A percentile compares a stretch with the other conserved stretches of the same genome.
Conservation (phyloP, 2,888 invertebrate genomes). For the Phortica magna region DNA sequence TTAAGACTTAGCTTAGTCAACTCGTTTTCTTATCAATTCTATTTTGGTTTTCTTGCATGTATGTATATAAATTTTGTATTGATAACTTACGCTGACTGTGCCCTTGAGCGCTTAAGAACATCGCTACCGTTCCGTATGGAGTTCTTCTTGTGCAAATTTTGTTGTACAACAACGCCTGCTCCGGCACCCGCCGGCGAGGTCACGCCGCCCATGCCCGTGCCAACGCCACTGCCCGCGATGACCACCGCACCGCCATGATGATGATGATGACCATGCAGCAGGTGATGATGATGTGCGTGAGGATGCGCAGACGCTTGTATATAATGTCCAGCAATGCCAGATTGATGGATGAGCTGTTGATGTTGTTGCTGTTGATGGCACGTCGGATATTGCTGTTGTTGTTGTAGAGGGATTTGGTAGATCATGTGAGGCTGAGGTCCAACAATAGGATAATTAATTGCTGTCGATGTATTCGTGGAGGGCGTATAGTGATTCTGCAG, state of each 20-base stretch:
- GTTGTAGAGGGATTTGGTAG: slow-evolving; percentile 68
- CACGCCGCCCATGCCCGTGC: slow-evolving; percentile 66
- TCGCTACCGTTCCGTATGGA: slow-evolving; percentile 82
- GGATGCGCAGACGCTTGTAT: slow-evolving; percentile 62
- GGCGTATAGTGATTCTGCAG: slow-evolving; percentile 77
- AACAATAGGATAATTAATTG: slow-evolving; percentile 62
- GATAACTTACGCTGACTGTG: slow-evolving; percentile 83
- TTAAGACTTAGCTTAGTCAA: neutral
- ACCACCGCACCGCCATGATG: slow-evolving; percentile 77
- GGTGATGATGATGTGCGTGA: slow-evolving; percentile 70
- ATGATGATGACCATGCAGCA: slow-evolving; percentile 63
- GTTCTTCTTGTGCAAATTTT: slow-evolving; percentile 82
- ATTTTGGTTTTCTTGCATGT: neutral
- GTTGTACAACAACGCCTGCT: slow-evolving; percentile 63
- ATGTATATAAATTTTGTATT: neutral
- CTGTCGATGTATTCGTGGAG: slow-evolving; percentile 63
- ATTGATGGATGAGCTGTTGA: slow-evolving; percentile 56
- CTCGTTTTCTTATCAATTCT: neutral
- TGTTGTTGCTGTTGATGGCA: slow-evolving; percentile 75
- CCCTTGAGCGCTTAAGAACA: slow-evolving; percentile 83
- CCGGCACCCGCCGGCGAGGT: slow-evolving; percentile 57
- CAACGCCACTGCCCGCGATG: slow-evolving; percentile 76
- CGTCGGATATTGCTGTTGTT: slow-evolving; percentile 73
- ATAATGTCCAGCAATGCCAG: slow-evolving; percentile 49
- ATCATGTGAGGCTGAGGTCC: slow-evolving; percentile 73